A percentile compares a stretch with the other conserved stretches of the same genome.
Conservation (phyloP, 2,113 vertebrate genomes). For the Bungarus multicinctus region DNA sequence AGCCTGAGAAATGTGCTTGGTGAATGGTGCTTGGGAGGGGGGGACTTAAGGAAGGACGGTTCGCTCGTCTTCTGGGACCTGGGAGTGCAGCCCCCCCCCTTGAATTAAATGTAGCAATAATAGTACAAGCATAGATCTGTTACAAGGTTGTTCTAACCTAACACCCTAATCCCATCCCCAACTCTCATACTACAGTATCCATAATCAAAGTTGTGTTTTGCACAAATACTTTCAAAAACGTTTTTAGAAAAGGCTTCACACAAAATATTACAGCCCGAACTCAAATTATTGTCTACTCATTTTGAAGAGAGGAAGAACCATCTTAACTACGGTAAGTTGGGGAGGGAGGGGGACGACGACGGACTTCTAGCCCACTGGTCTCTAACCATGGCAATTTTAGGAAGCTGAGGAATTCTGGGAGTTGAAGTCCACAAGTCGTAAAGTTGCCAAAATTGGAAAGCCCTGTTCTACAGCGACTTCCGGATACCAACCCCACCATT, state of each 20-base stretch:
- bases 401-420: too few relatives aligned
- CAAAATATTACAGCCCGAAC: background rate
- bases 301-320: background rate
- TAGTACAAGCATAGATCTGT: background rate
- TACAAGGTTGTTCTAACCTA: background rate
- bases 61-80: too few relatives aligned
- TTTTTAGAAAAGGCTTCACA: background rate
- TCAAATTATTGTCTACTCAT: background rate
- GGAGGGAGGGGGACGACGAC: too few relatives aligned
- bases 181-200: background rate
- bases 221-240: background rate
- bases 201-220: background rate
- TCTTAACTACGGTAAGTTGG: background rate
- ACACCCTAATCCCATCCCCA: background rate
- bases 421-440: too few relatives aligned
- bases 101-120: too few relatives aligned
- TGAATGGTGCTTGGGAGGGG: too few relatives aligned
- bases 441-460: too few relatives aligned
- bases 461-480: background rate
- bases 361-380: too few relatives aligned
- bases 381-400: too few relatives aligned
- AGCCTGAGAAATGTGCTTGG: background rate
- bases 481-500: background rate
- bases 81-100: too few relatives aligned
- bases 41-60: too few relatives aligned